Evolutionary conservation across 2,888 invertebrate genomes (phyloP), one percentile per base, ranked within the genome.

Genomic region (Troides aeacus): DNA sequence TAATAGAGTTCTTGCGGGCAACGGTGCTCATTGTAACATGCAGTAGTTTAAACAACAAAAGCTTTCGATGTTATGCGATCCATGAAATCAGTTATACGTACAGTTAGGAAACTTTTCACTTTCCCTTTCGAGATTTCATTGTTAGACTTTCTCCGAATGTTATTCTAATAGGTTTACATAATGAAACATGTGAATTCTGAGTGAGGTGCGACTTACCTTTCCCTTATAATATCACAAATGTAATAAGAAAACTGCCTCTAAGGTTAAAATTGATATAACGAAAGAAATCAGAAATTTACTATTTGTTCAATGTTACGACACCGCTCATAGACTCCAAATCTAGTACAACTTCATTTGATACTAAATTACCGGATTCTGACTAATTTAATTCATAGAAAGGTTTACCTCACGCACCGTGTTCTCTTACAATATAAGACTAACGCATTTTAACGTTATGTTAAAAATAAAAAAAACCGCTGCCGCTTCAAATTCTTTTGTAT

Each of bases 1-100:
- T 64, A 63, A 59, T 30, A 36, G 57, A 57, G 50, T 60, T 62
- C 56, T 62, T 68, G 53, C 36, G 59, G 68, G 60, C 21, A 68
- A 63, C 24, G 36, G 5, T 63, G 58, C 62, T 63, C 42, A 58
- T 58, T 58, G 58, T 62, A 63, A 46, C 63, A 36, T 8, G 18
- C 53, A n/a, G 53, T n/a, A n/a, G 53, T 53, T 53, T 6, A 53
- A 53, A 53, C 53, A 53, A 53, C 53, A 53, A 53, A 53, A 53
- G 53, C 53, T 53, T 53, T 53, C 53, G 53, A 53, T 53, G 53
- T 18, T 53, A 53, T n/a, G 53, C 53, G 53, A 53, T 53, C 53
- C 53, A 53, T 53, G 53, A 53, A 53, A 53, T 53, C 53, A n/a
- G 53, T 53, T 53, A 53, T 6, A n/a, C 18, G n/a, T 53, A 53